A percentile compares a stretch with the other conserved stretches of the same genome.
These are phyloP conservation scores for Epizoanthus stellaris DNA, from an alignment of 92 coral and sea anemone genomes.

Conservation along the genomic window DNA sequence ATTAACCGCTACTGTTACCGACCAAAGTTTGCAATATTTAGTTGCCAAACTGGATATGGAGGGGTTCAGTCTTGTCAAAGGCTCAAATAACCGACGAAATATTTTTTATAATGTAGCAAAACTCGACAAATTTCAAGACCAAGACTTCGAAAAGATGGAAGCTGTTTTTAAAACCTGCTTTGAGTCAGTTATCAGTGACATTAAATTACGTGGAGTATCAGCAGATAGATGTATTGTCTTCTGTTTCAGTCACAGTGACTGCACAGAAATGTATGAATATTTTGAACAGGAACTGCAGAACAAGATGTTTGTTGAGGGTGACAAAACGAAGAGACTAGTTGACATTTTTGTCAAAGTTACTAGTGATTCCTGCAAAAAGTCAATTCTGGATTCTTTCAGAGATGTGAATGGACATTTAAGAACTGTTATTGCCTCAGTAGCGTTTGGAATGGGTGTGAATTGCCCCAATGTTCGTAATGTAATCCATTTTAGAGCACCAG, in stretches of 20 bases:
- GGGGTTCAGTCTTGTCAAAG: conserved; percentile 3
- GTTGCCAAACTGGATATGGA: conserved; percentile 33
- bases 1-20: conserved; percentile 48
- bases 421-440: conserved; percentile 52
- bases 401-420: conserved; percentile 41
- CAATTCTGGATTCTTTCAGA: conserved; percentile 34
- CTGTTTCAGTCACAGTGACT: conserved; percentile 44
- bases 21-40: conserved; percentile 15
- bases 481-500: conserved; percentile 42
- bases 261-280: conserved; percentile 48
- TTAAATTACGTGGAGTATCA: conserved; percentile 23
- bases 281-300: conserved; percentile 40
- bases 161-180: conserved; percentile 29
- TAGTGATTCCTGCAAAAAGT: conserved; percentile 41
- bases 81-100: conserved; percentile 23
- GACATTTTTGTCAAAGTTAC: conserved; percentile 58
- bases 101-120: conserved; percentile 31
- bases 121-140: conserved; percentile 38
- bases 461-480: conserved; percentile 52
- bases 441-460: conserved; percentile 60
- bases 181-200: conserved; percentile 22
- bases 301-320: conserved; percentile 3
- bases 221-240: conserved; percentile 42
- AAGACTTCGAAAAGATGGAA: conserved; percentile 40
- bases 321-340: conserved; percentile 21